Base-by-base conservation (phyloP, 2,797 vertebrate species). In the Melanotaenia pygmaea region DNA sequence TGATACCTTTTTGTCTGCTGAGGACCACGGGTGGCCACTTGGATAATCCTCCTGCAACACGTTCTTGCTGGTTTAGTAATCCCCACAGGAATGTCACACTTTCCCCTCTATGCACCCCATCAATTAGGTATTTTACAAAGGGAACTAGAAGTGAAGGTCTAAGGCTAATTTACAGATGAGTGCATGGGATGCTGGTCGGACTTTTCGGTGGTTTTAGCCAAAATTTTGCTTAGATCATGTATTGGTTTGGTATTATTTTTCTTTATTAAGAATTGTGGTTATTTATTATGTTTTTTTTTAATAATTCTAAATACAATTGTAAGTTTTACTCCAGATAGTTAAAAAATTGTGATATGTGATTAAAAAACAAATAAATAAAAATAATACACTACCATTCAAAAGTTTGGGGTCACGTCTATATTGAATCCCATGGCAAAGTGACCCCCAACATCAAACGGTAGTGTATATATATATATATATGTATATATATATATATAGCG, bases 31-130 rank as follows among this genome's bases (percentile, higher is more conserved):
- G 89, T 72, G 87, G 85, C 66, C 18, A 50, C 74, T 37, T 28
- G 67, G 77, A 85, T 91, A 91, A 91, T 90, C 91, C 88, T 88
- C 89, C 86, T 59, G 26, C 80, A 87, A 75, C 80, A 84, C 70
- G 58, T 45, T 81, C 79, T 76, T 64, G 64, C 59, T 73, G 69
- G 57, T 83, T 71, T 66, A 56, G 70, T 91, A 91, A 92, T 93
- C 89, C 85, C 51, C 59, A 69, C 24, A 76, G 70, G 91, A 93
- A 92, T 93, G 89, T 89, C 84, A 79, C 88, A 89, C 86, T 77
- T 64, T 77, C 50, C 78, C 59, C 43, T 66, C 53, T 34, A 61
- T 76, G 67, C 77, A 70, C 64, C 35, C 16, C 64, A 70, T 73
- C 70, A 79, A 66, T 76, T 59, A 66, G 35, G 43, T 61, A 35